Conservation (phyloP, 2,113 vertebrate species). For the Halichoerus grypus region DNA sequence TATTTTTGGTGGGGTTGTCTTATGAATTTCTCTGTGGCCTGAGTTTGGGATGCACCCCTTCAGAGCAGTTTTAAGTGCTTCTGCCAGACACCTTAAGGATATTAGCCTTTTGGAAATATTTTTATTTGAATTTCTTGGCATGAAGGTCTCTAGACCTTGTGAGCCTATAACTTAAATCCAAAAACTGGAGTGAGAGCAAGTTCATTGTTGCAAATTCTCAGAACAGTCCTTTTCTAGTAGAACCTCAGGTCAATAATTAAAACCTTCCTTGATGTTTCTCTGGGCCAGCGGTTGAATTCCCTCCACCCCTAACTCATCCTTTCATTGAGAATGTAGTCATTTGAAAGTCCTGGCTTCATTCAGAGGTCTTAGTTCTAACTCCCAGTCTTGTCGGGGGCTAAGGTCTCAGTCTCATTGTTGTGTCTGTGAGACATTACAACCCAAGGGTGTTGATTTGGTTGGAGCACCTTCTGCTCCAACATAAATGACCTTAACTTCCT, state of each 20-base stretch:
- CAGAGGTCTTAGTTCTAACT: neutral
- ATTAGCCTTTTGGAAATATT: slow-evolving; percentile 46
- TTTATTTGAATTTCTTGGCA: slow-evolving; percentile 25
- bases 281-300: neutral
- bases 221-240: neutral
- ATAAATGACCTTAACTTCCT: neutral
- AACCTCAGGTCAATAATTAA: neutral
- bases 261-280: slow-evolving; percentile 24
- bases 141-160: neutral
- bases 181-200: neutral
- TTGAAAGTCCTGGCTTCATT: neutral
- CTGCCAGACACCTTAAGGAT: neutral
- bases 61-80: neutral
- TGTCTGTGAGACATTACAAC: neutral
- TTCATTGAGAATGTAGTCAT: neutral
- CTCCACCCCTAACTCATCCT: neutral
- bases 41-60: neutral
- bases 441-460: neutral
- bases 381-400: neutral
- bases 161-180: neutral
- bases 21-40: neutral
- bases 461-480: neutral
- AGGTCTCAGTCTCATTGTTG: neutral
- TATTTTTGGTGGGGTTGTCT: neutral
- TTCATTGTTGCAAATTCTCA: neutral